phyloP scores from a whole-genome alignment of 2,888 invertebrate genomes.

The Heliconius hortense region DNA sequence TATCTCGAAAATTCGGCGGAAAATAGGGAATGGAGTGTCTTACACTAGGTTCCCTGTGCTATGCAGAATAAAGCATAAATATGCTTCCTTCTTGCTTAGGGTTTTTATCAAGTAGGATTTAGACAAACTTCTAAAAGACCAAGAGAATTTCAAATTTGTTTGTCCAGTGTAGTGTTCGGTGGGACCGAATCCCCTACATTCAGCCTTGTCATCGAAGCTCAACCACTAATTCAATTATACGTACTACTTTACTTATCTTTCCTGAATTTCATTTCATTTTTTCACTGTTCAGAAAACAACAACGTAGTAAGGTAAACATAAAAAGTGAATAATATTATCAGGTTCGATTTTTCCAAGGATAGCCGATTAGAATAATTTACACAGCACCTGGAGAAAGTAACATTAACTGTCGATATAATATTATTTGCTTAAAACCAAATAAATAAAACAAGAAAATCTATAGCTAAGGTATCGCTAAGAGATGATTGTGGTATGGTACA shows the following conservation, averaged over 20 bases:
- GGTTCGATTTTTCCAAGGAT: background rate
- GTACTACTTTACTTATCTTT: too few relatives aligned
- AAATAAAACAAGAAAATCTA: slow-evolving; percentile 55
- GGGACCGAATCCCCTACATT: too few relatives aligned
- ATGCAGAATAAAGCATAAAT: background rate
- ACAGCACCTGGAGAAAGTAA: slow-evolving; percentile 53
- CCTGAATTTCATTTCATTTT: too few relatives aligned
- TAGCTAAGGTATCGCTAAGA: slow-evolving; percentile 45
- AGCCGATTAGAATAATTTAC: slow-evolving; percentile 23
- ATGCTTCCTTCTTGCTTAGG: background rate
- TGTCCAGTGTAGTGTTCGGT: too few relatives aligned
- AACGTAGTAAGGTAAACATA: too few relatives aligned
- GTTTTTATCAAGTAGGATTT: too few relatives aligned
- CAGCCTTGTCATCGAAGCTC: too few relatives aligned
- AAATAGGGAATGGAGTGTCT: background rate
- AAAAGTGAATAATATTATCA: background rate
- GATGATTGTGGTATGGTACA: slow-evolving; percentile 23
- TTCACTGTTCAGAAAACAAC: too few relatives aligned
- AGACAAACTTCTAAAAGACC: too few relatives aligned
- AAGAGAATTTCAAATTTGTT: too few relatives aligned
- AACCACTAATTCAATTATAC: too few relatives aligned
- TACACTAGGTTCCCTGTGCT: background rate
- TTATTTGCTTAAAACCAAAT: slow-evolving; percentile 59
- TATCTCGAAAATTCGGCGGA: background rate
- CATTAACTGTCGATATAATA: slow-evolving; percentile 64